These are phyloP conservation scores for Nothocercus nigrocapillus DNA, from an alignment of 2,113 vertebrate genomes.

Conservation along the genomic window DNA sequence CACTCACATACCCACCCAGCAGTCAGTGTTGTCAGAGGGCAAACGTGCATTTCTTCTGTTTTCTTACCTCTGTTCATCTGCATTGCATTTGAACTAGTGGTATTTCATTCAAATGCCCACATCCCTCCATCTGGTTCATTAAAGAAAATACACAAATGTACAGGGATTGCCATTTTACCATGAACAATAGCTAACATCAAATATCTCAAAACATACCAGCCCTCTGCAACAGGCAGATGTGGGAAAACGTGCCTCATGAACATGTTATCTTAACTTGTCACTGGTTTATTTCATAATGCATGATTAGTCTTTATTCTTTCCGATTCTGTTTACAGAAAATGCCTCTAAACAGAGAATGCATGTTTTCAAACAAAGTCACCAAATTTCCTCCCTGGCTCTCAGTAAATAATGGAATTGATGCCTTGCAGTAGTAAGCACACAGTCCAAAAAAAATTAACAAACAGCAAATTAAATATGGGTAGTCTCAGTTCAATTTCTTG, in stretches of 20 bases:
- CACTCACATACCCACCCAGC: neutral
- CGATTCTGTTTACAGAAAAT: neutral
- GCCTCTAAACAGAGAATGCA: neutral
- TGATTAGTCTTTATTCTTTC: neutral
- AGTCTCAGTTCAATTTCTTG: neutral
- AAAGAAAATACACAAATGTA: neutral
- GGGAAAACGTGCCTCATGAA: neutral
- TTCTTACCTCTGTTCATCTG: neutral
- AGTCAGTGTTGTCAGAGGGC: neutral
- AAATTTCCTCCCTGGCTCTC: neutral
- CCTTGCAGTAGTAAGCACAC: neutral
- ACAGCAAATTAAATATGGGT: neutral
- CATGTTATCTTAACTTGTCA: neutral
- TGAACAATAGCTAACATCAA: neutral
- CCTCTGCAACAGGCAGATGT: neutral
- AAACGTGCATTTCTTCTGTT: neutral
- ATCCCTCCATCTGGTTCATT: neutral
- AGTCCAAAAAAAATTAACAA: neutral
- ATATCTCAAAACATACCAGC: neutral
- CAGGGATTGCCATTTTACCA: neutral
- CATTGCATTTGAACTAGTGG: neutral
- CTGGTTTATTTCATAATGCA: rapidly evolving
- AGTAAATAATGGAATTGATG: neutral
- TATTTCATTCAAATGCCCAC: neutral
- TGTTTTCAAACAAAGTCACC: neutral